phyloP scores from a whole-genome alignment of 2,797 vertebrate genomes.

The Danio aesculapii region DNA sequence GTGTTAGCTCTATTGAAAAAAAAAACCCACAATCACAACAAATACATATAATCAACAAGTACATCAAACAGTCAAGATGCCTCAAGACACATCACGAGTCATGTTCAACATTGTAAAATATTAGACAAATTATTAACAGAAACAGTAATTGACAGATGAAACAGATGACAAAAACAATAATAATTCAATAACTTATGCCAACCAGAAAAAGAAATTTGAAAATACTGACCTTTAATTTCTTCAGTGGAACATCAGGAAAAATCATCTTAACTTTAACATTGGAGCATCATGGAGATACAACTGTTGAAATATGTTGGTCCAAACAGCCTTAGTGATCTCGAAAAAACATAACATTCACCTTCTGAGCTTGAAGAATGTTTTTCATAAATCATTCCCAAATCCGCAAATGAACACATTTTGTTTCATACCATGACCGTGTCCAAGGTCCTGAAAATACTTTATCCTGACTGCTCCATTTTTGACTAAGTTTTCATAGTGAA shows the following conservation, averaged over 20 bases:
- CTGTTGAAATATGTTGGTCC: neutral
- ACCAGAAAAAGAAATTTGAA: neutral
- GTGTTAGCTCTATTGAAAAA: conserved; percentile 75
- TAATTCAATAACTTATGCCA: conserved; percentile 9
- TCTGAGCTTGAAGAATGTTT: neutral
- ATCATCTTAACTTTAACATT: neutral
- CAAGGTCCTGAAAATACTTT: conserved; percentile 33
- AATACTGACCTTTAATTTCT: neutral
- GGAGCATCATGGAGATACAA: neutral
- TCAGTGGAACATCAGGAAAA: neutral
- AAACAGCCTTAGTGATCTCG: neutral
- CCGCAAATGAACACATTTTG: neutral
- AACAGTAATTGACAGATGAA: neutral
- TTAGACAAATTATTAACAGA: neutral
- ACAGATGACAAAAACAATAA: neutral
- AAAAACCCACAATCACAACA: neutral
- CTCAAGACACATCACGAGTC: too few relatives aligned
- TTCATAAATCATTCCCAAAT: neutral
- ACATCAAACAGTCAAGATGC: neutral
- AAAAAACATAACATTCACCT: too few relatives aligned
- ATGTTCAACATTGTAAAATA: neutral
- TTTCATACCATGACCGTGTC: neutral
- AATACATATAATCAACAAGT: neutral
- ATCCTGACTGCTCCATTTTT: neutral
- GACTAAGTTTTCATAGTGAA: neutral